A percentile compares a stretch with the other conserved stretches of the same genome.
These are phyloP conservation scores for Chelonus insularis DNA, from an alignment of 1,140 invertebrate species.

Conservation along the genomic window DNA sequence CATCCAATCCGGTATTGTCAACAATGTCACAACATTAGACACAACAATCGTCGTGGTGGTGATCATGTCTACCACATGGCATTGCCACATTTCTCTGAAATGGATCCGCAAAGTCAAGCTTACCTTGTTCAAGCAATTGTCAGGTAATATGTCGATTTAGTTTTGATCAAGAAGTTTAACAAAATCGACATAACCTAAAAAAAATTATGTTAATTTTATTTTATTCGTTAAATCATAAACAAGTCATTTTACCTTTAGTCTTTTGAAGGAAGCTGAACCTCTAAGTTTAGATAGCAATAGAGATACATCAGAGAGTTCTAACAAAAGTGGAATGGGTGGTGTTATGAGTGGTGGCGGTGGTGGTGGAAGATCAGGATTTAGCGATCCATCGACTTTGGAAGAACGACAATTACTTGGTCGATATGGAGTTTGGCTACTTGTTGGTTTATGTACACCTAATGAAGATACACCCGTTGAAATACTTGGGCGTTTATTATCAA, in stretches of 20 bases:
- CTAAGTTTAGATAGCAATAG: constrained; percentile 65
- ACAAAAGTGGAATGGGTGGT: constrained; percentile 48
- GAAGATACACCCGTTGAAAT: constrained; percentile 84
- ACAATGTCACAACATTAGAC: constrained; percentile 86
- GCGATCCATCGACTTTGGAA: constrained; percentile 62
- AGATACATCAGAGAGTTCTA: constrained; percentile 55
- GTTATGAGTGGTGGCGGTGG: constrained; percentile 35
- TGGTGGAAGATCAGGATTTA: constrained; percentile 43
- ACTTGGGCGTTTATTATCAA: constrained; percentile 88
- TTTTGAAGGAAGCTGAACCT: constrained; percentile 80
- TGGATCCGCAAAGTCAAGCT: constrained; percentile 87
- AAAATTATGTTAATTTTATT: neutral
- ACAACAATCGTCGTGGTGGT: constrained; percentile 80
- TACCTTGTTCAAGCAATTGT: constrained; percentile 97
- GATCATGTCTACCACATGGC: constrained; percentile 90
- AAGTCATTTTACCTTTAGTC: constrained; percentile 63
- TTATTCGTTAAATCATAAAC: too few relatives aligned
- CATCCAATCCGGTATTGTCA: constrained; percentile 93
- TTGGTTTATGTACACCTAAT: constrained; percentile 88
- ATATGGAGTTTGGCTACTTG: constrained; percentile 96
- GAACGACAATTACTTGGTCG: constrained; percentile 89
- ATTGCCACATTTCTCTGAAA: constrained; percentile 82
- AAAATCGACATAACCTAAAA: neutral
- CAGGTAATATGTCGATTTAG: too few relatives aligned
- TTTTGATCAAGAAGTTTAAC: too few relatives aligned